Evolutionary conservation across 1,140 invertebrate species (phyloP), one percentile per base, ranked within the genome.

Genomic region (Laupala kohalensis): DNA sequence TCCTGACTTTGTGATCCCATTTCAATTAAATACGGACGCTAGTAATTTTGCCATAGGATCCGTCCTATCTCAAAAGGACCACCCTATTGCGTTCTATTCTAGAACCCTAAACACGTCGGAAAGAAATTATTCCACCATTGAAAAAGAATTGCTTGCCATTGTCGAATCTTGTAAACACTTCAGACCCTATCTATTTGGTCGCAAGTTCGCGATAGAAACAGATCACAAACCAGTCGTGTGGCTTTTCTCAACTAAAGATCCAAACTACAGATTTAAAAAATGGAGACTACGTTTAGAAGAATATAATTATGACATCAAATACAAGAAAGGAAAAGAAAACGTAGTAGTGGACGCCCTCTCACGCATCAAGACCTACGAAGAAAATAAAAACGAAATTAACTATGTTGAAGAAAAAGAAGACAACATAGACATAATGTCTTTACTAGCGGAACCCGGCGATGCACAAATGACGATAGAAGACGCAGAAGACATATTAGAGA

Each of bases 71-170:
- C 77, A 76, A 72, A 25, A 69, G n/a, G 53, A 72, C 5, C 13
- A 73, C 71, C 77, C 70, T 25, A 73, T 82, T 26, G 77, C 77
- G 13, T 84, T 81, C 76, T 80, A 78, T 19, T 81, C 81, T 70
- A 67, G 79, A 64, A 75, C 73, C 12, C 71, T 84, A 13, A 77
- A 70, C 63, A 69, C 71, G 24, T 71, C 76, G 13, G 82, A 83
- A 77, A 74, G n/a, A 69, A 79, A 79, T 53, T 84, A 81, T 66
- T 72, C 71, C 5, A 78, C 76, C 4, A 79, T 78, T 2, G 79
- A 84, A 30, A 27, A n/a, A 28, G 67, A 68, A 25, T 15, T 30
- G 6, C 25, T 68, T 30, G 9, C 25, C 15, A 30, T 30, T 25
- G 28, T 68, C 6, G 28, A 30, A 15, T 6, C 24, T 9, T n/a